Evolutionary conservation across 53 echinoderm and acorn worm genomes (phyloP).

Genomic region (Holothuria scabra): DNA sequence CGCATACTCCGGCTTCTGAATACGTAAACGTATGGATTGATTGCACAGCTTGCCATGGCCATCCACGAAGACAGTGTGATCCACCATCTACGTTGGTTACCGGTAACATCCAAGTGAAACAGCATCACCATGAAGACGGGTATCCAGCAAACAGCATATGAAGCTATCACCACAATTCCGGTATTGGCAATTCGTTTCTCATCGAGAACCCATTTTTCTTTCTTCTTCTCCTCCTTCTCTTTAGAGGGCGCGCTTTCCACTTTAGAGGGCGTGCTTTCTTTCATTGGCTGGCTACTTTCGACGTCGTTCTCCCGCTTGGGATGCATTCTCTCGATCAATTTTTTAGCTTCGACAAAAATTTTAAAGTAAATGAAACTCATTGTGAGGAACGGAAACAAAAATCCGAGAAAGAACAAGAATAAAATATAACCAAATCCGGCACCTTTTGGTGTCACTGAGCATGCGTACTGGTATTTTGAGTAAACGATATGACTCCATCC

Average conservation of each 20-base stretch:
- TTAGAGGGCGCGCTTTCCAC: not conserved
- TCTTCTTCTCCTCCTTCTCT: constrained; percentile 11
- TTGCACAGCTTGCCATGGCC: constrained; percentile 76
- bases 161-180: constrained; percentile 73
- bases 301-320: not conserved
- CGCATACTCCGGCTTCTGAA: constrained; percentile 85
- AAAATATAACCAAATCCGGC: constrained; percentile 51
- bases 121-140: constrained; percentile 80
- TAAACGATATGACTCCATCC: constrained; percentile 76
- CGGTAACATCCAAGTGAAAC: constrained; percentile 64
- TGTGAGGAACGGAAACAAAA: constrained; percentile 48
- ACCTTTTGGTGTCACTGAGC: constrained; percentile 55
- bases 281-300: not conserved
- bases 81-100: constrained; percentile 45
- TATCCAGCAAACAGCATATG: constrained; percentile 81
- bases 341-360: constrained; percentile 63
- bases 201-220: constrained; percentile 50
- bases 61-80: constrained; percentile 80
- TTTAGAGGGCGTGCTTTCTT: not conserved
- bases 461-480: constrained; percentile 67
- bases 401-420: constrained; percentile 59
- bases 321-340: constrained; percentile 19
- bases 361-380: constrained; percentile 64
- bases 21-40: constrained; percentile 94
- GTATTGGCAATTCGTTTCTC: constrained; percentile 87